Base-by-base conservation (phyloP, 2,888 invertebrate species). In the Lycaena phlaeas region DNA sequence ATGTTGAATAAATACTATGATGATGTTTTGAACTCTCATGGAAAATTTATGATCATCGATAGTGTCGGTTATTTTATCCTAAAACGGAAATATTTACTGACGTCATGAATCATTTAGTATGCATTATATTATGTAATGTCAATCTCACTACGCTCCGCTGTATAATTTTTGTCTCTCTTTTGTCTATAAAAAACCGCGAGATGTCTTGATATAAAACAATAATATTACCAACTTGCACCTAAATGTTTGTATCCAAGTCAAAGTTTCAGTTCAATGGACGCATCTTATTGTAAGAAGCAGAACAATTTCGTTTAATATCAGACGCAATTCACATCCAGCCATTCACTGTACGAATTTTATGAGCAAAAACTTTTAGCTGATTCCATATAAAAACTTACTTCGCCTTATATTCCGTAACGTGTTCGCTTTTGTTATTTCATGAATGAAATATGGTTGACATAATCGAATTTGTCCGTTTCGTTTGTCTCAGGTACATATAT, bases 321-420 rank as follows among this genome's bases (percentile, higher is more conserved):
- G 26, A 25, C 26, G 39, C 17, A 36, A 25, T 36, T 34, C 36
- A 15, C 30, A 39, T 15, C 30, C 15, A 31, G 26, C 31, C 39
- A 40, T 40, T 40, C 39, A 40, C 39, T 40, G 38, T 14, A 38
- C 31, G 15, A 31, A 17, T 31, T 15, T 30, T 31, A 30, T 26
- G 26, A 40, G 26, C 39, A 40, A 40, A 40, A 40, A 40, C 25
- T 31, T 29, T 29, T 40, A 31, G 31, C 26, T 30, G 30, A 15
- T 17, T 40, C 11, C 22, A 30, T 15, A 26, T 25, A 40, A 40
- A 40, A 40, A 40, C 25, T 40, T 26, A 26, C 34, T 38, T 31
- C 30, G 25, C 14, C 15, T 25, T 30, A 39, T 22, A 18, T 11
- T 22, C 22, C 22, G 11, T 34, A 12, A 34, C 34, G 34, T 15